Base-by-base conservation (phyloP, 64 coral and sea anemone species). In the Pachyseris speciosa region DNA sequence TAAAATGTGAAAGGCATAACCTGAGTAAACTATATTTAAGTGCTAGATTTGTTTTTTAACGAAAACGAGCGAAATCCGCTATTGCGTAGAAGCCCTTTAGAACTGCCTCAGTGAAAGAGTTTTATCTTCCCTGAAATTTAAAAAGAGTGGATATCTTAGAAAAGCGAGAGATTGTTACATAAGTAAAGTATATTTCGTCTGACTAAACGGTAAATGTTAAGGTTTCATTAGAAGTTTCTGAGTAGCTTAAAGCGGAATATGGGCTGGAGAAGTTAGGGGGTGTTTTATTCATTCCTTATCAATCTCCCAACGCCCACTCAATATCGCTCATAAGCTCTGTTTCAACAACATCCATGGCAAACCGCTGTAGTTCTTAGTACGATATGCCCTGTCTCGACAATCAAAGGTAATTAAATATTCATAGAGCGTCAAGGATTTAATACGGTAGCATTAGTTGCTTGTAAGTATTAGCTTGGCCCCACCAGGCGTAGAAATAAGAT, bases 361-460 rank as follows among this genome's bases (percentile, higher is more conserved):
- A 25, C 32, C 9, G 53, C 4, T 52, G 20, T 24, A 26, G 19
- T 3, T 31, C 32, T 61, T 34, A 26, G 39, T 8, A 25, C 33
- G 53, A 39, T 22, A 61, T 20, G 1, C 13, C 6, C 12, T 13
- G 36, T 81, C 52, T 81, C 31, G 7, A 61, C 51, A 25, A 39
- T 5, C 32, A 22, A 9, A 81, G 53, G 37, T 81, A 81, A 81
- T 81, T 81, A 81, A 81, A 81, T 81, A 81, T 81, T 81, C 77
- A 81, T 81, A 37, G 13, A 2, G 20, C 20, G 27, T 17, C 24
- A 9, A 17, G 11, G 17, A 19, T 39, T 12, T 37, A 32, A 17
- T 26, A 5, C 19, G 26, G 24, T 81, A n/a, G 60, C 55, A 7
- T n/a, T 15, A n/a, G n/a, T 39, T 24, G 22, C n/a, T 37, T 22